Base-by-base conservation (phyloP, 2,888 invertebrate species). In the Callosobruchus maculatus region DNA sequence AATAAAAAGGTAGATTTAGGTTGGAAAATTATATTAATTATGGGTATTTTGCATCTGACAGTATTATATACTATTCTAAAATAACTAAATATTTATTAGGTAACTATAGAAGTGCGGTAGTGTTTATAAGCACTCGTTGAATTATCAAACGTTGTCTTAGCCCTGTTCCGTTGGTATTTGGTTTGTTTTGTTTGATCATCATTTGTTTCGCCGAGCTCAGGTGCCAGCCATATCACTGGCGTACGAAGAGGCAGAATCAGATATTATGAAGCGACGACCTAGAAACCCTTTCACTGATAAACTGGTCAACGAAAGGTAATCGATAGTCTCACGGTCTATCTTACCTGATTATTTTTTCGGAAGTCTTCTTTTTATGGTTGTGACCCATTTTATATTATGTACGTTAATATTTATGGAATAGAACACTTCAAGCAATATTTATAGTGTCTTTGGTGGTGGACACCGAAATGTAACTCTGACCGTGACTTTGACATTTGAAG, bases 251-350 rank as follows among this genome's bases (percentile, higher is more conserved):
- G 96, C 97, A 89, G 97, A 97, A 92, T 96, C 95, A 90, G 97
- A 97, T 93, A 97, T 97, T 90, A 97, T 97, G 97, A 97, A 97
- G 94, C 94, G 97, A 90, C 94, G 95, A 91, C 97, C 97, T 89
- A 94, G 97, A 93, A 94, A 97, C 91, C 97, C 97, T 90, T 94
- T 95, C 93, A 93, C 92, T 90, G 97, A 98, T 93, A 97, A 97
- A 92, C 95, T 98, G 89, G 97, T 98, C 89, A 98, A 98, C 91
- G 96, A 95, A 93, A 97, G 98, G 96, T 97, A 93, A 93, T 81
- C 80, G 71, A 75, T 75, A 74, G 75, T 77, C 77, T 78, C 76
- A 49, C 49, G 9, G 49, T 49, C 49, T 49, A 49, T 49, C 49
- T 49, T 49, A 49, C 49, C 49, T 49, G 49, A 49, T 49, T 49